phyloP scores from a whole-genome alignment of 2,113 vertebrate genomes.

The Pedetes capensis region DNA sequence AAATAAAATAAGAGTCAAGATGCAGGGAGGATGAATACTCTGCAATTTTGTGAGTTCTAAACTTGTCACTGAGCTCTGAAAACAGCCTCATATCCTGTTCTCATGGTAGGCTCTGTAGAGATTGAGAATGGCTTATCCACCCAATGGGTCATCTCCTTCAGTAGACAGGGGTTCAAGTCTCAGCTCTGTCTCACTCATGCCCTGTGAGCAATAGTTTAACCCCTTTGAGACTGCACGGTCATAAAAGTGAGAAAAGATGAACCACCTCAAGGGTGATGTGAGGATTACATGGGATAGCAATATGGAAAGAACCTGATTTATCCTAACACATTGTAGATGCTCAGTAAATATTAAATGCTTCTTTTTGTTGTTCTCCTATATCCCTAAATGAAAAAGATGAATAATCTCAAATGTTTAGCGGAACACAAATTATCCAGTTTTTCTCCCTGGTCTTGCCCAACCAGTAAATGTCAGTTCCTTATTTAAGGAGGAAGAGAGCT shows the following conservation, averaged over 20 bases:
- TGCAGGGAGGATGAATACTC: background rate
- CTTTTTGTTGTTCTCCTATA: background rate
- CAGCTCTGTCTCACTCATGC: background rate
- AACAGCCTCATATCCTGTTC: background rate
- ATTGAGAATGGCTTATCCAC: background rate
- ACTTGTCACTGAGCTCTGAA: background rate
- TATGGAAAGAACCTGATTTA: background rate
- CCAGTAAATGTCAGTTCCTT: background rate
- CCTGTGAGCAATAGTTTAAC: background rate
- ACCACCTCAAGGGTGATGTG: background rate
- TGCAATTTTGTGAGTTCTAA: background rate
- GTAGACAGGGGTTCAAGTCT: background rate
- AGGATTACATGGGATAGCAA: background rate
- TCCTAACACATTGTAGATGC: background rate
- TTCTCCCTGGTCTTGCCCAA: constrained; percentile 4
- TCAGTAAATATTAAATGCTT: background rate
- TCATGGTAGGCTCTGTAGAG: background rate
- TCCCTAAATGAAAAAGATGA: background rate
- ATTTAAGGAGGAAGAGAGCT: background rate
- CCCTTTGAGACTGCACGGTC: background rate
- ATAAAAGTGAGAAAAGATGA: background rate
- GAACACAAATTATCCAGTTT: background rate
- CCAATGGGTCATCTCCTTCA: background rate
- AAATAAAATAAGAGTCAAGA: background rate
- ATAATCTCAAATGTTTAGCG: background rate